Conservation (phyloP, 2,888 invertebrate species). For the Conus canariensis region DNA sequence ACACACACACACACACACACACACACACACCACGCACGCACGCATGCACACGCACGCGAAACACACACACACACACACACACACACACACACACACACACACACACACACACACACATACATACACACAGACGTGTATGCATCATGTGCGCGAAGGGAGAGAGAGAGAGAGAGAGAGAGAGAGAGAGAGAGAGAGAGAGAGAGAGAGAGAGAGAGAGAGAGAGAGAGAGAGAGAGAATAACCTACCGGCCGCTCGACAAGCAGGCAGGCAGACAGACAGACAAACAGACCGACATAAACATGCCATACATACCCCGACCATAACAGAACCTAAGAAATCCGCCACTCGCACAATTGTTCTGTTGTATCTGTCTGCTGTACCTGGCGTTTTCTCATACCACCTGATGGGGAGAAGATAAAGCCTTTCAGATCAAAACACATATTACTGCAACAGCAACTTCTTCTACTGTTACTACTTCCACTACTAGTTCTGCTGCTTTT, state of each 20-base stretch:
- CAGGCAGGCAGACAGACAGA: not conserved
- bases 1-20: not conserved
- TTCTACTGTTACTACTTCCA: too few relatives aligned
- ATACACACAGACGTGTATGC: too few relatives aligned
- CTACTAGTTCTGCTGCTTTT: too few relatives aligned
- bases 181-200: not conserved
- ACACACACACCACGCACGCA: too few relatives aligned
- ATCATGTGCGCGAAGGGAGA: too few relatives aligned
- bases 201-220: not conserved
- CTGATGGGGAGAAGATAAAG: not conserved
- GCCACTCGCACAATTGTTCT: not conserved
- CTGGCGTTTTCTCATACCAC: conserved; percentile 23
- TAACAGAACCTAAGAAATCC: conserved; percentile 27
- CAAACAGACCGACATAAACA: not conserved
- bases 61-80: too few relatives aligned
- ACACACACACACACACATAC: too few relatives aligned
- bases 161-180: not conserved
- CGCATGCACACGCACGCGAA: not conserved
- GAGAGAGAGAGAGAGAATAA: not conserved
- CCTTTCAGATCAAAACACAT: too few relatives aligned
- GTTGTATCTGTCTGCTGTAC: not conserved
- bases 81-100: too few relatives aligned
- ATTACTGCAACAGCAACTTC: too few relatives aligned
- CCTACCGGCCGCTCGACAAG: too few relatives aligned
- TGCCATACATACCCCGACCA: conserved; percentile 33